Conservation (phyloP, 2,888 invertebrate genomes). For the Eupithecia pulchellata region DNA sequence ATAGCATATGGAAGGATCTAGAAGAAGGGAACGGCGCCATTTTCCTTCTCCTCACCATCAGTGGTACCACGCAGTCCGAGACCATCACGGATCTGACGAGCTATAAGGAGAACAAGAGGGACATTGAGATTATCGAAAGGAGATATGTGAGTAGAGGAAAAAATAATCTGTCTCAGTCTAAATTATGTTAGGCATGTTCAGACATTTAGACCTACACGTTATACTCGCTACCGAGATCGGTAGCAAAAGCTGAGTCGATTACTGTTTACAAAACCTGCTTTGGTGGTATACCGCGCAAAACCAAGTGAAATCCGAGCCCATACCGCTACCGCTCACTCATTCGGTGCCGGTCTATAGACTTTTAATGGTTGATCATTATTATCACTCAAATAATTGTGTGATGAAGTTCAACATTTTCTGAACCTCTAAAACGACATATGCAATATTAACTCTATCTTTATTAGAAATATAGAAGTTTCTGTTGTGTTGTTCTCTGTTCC, state of each 20-base stretch:
- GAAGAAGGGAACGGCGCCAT: conserved; percentile 96
- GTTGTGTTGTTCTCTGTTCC: too few species aligned
- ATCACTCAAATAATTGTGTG: too few species aligned
- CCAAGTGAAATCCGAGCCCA: background rate
- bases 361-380: too few species aligned
- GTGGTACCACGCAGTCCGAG: conserved; percentile 96
- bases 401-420: too few species aligned
- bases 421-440: too few species aligned
- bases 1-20: conserved; percentile 94
- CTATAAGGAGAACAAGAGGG: conserved; percentile 92
- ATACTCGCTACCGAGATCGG: too few species aligned
- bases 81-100: conserved; percentile 96
- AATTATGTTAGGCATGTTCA: background rate
- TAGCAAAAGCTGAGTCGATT: too few species aligned
- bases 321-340: background rate
- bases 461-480: too few species aligned
- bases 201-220: background rate
- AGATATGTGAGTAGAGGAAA: conserved; percentile 87
- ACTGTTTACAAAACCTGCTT: too few species aligned
- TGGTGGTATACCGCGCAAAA: too few species aligned
- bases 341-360: background rate
- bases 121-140: conserved; percentile 86
- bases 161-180: background rate
- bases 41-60: conserved; percentile 95
- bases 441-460: too few species aligned